Evolutionary conservation across 2,113 vertebrate genomes (phyloP).

Genomic region (Gadus chalcogrammus): DNA sequence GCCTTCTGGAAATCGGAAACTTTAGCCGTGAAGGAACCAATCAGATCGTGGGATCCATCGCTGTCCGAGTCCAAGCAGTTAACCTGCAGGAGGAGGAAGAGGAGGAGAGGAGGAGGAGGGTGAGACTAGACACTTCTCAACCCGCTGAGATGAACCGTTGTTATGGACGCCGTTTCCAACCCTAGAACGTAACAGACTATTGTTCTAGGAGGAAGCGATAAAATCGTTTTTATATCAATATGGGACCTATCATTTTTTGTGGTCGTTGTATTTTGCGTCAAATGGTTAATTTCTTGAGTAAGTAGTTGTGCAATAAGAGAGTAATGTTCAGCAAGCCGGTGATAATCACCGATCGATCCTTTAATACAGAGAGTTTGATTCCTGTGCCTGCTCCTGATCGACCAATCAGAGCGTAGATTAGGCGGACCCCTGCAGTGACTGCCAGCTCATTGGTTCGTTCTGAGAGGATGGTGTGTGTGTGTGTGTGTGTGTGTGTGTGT

Average conservation of each 20-base stretch:
- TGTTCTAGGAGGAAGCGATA: no score
- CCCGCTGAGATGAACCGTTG: no score
- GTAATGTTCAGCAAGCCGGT: background rate
- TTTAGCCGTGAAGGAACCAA: conserved; percentile 83
- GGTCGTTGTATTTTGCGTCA: no score
- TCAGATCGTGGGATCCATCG: conserved; percentile 88
- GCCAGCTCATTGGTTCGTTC: no score
- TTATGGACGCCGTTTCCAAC: no score
- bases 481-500: background rate
- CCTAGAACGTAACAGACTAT: no score
- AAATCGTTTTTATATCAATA: background rate
- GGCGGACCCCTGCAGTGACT: no score
- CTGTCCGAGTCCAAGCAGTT: conserved; percentile 84
- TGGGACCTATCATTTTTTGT: background rate
- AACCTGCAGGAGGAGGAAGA: conserved; percentile 71
- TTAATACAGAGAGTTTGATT: no score
- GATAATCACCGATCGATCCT: no score
- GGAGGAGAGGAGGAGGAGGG: background rate
- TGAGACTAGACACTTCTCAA: background rate
- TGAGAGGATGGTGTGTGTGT: background rate
- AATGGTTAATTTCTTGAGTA: background rate
- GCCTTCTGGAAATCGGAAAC: conserved; percentile 78
- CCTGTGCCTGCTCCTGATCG: no score
- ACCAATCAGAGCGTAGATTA: no score
- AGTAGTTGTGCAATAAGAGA: background rate